Evolutionary conservation across 2,113 vertebrate species (phyloP).

Genomic region (Pterocles gutturalis): DNA sequence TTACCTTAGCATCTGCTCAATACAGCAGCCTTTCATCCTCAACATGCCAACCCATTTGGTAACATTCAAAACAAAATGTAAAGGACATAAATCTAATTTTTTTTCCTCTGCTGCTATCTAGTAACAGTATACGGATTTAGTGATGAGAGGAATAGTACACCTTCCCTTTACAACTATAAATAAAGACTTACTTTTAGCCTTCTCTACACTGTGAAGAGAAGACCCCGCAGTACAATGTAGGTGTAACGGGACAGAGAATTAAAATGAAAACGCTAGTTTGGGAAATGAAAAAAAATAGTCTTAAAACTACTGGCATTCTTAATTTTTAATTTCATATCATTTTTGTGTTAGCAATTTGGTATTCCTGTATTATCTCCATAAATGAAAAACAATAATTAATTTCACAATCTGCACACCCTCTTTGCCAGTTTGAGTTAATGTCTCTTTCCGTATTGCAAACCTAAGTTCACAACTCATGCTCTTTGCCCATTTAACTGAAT

Average conservation of each 20-base stretch:
- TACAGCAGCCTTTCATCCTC: background rate
- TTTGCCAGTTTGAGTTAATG: background rate
- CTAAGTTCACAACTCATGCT: background rate
- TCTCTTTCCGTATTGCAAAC: background rate
- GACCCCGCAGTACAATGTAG: background rate
- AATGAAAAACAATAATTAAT: background rate
- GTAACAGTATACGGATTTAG: background rate
- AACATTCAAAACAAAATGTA: background rate
- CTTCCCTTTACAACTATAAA: background rate
- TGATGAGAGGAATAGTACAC: background rate
- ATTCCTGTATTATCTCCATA: background rate
- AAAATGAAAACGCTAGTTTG: background rate
- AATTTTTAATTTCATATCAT: background rate
- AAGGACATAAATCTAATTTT: background rate
- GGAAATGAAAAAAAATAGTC: background rate
- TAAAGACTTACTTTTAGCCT: background rate
- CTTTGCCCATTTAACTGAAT: background rate
- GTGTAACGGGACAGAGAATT: background rate
- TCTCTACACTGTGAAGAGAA: background rate
- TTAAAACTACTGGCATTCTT: background rate
- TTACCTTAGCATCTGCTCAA: background rate
- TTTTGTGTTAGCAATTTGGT: background rate
- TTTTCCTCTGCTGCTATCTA: background rate
- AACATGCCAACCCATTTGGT: background rate
- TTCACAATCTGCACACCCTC: background rate